A percentile compares a stretch with the other conserved stretches of the same genome.
Evolutionary conservation across 1,140 invertebrate genomes (phyloP).

Genomic region (Drosophila subpulchrella): DNA sequence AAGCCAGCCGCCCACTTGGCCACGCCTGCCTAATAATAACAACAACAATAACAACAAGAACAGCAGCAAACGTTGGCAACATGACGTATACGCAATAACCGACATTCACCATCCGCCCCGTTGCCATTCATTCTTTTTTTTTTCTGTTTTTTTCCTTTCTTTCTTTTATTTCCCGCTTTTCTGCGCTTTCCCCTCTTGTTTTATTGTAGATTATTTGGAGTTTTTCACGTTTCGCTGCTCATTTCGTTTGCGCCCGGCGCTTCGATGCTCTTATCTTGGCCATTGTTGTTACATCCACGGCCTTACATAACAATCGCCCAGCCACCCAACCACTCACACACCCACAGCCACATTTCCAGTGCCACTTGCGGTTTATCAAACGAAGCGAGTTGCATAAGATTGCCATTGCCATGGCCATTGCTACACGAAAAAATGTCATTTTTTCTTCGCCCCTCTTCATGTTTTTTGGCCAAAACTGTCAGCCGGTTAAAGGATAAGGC

Average conservation of each 20-base stretch:
- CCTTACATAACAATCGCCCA: constrained; percentile 28
- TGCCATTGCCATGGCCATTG: constrained; percentile 20
- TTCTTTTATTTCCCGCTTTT: constrained; percentile 3
- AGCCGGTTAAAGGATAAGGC: constrained; percentile 34
- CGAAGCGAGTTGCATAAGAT: constrained; percentile 52
- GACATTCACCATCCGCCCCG: constrained; percentile 53
- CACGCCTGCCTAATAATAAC: constrained; percentile 40
- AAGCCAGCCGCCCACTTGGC: constrained; percentile 27
- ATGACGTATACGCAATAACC: constrained; percentile 22
- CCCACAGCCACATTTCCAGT: constrained; percentile 16
- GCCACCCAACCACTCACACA: not conserved
- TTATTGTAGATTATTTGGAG: constrained; percentile 40
- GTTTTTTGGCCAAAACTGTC: constrained; percentile 38
- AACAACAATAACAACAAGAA: constrained; percentile 9
- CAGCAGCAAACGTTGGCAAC: not conserved
- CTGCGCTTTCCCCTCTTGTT: not conserved
- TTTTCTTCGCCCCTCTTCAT: not conserved
- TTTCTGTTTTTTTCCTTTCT: not conserved
- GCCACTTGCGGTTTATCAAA: constrained; percentile 46
- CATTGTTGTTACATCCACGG: constrained; percentile 46
- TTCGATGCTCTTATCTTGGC: constrained; percentile 41
- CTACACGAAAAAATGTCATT: constrained; percentile 19
- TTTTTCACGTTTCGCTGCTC: constrained; percentile 54
- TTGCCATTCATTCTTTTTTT: constrained; percentile 8
- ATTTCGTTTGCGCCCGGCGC: constrained; percentile 22